Base-by-base conservation (phyloP, 2,888 invertebrate genomes). In the Dynastes hyllus region DNA sequence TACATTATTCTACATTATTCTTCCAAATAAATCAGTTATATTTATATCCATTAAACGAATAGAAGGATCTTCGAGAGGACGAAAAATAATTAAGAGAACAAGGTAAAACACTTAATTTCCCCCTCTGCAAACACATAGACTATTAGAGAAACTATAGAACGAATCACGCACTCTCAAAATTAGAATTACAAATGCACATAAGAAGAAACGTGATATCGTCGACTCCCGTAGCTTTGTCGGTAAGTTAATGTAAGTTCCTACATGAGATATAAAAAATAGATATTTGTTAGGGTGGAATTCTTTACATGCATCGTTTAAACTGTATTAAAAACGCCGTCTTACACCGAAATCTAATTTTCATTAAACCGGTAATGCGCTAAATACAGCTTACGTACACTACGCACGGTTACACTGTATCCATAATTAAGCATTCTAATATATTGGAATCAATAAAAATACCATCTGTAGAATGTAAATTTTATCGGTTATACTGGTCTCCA, bases 361-460 rank as follows among this genome's bases (percentile, higher is more conserved):
- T 69, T 78, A 78, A 78, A 63, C 11, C n/a, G 29, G 53, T n/a
- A 53, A 53, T 5, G 53, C 53, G 16, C n/a, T 53, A 53, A n/a
- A 16, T 53, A 53, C 51, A 5, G 11, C n/a, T 51, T 2, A 2
- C 51, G 16, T n/a, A n/a, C 4, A 5, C n/a, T 22, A 22, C 22
- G 22, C 22, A 22, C 5, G 16, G 37, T 2, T 29, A 65, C 37
- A 67, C n/a, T 13, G n/a, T 22, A 45, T 63, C 40, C 58, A 78
- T 78, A 78, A 78, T 78, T 78, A 78, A 71, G 70, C 70, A 78
- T 58, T 61, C 71, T 61, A 71, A 37, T 63, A 78, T 78, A 75
- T 73, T 67, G 77, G 63, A 76, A 76, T 77, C 75, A 75, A 80
- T 80, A 80, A 80, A 80, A 80, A 80, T 78, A 77, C 78, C 79